A percentile compares a stretch with the other conserved stretches of the same genome.
These are phyloP conservation scores for Asarcornis scutulata DNA, from an alignment of 2,113 vertebrate species.

Conservation along the genomic window DNA sequence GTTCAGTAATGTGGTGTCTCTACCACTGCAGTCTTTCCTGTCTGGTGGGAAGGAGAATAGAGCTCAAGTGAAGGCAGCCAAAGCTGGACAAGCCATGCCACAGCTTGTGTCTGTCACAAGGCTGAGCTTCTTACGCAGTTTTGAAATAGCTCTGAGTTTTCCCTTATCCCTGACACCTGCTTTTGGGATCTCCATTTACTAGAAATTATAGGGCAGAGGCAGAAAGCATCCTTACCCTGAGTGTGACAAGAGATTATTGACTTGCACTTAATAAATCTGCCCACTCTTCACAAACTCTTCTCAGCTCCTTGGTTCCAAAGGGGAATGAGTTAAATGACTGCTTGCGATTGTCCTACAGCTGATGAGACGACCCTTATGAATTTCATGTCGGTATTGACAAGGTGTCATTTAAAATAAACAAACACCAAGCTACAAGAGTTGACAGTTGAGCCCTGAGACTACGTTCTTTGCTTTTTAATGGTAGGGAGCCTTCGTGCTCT, in stretches of 20 bases:
- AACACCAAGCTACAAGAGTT: slow-evolving; percentile 24
- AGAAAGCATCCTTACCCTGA: background rate
- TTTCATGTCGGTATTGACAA: slow-evolving; percentile 45
- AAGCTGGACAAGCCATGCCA: background rate
- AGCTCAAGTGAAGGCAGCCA: background rate
- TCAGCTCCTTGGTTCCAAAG: background rate
- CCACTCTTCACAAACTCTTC: background rate
- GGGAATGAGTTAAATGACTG: slow-evolving; percentile 36
- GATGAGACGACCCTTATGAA: background rate
- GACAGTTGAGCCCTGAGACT: slow-evolving; percentile 40
- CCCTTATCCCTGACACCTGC: background rate
- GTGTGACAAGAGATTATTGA: background rate
- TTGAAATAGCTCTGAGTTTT: background rate
- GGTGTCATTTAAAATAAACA: slow-evolving; percentile 52
- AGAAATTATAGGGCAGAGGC: background rate
- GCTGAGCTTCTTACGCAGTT: background rate
- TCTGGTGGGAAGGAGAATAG: background rate
- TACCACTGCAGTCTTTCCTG: background rate
- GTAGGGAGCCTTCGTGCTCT: slow-evolving; percentile 32
- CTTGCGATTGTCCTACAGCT: background rate
- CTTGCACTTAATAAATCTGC: background rate
- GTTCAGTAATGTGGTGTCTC: background rate
- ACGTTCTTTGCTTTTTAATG: slow-evolving; percentile 48
- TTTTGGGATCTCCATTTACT: background rate
- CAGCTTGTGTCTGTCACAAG: background rate